Evolutionary conservation across 2,888 invertebrate species (phyloP).

Genomic region (Lycia hirtaria): DNA sequence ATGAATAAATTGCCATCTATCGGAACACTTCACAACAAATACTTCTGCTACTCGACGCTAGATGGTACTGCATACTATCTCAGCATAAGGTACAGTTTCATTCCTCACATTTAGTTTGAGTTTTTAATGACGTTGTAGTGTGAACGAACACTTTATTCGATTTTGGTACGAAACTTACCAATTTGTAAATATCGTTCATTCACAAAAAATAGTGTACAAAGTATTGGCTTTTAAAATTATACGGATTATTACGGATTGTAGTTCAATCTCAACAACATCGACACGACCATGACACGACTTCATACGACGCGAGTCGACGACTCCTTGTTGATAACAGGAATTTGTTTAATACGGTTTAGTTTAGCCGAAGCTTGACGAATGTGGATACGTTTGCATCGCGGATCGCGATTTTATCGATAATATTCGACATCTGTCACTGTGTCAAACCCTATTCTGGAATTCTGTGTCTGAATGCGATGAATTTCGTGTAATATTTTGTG

Average conservation of each 20-base stretch:
- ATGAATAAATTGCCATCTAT: constrained; percentile 21
- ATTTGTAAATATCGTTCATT: not conserved
- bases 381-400: constrained; percentile 65
- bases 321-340: too few relatives aligned
- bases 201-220: too few relatives aligned
- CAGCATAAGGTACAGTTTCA: constrained; percentile 6
- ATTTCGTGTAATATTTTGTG: constrained; percentile 58
- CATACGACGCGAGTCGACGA: too few relatives aligned
- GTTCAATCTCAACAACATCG: constrained; percentile 40
- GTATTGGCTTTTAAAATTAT: not conserved
- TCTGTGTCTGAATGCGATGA: constrained; percentile 55
- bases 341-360: constrained; percentile 56
- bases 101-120: not conserved
- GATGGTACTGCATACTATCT: constrained; percentile 18
- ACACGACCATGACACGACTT: too few relatives aligned
- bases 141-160: not conserved
- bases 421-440: constrained; percentile 74
- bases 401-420: constrained; percentile 64
- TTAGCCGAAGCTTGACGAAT: constrained; percentile 67
- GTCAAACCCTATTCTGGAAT: constrained; percentile 49
- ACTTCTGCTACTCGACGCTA: constrained; percentile 33
- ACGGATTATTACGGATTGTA: constrained; percentile 12
- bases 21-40: not conserved
- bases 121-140: not conserved
- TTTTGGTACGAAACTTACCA: not conserved